phyloP scores from a whole-genome alignment of 2,797 vertebrate genomes.

The Pangasius mekongensis region DNA sequence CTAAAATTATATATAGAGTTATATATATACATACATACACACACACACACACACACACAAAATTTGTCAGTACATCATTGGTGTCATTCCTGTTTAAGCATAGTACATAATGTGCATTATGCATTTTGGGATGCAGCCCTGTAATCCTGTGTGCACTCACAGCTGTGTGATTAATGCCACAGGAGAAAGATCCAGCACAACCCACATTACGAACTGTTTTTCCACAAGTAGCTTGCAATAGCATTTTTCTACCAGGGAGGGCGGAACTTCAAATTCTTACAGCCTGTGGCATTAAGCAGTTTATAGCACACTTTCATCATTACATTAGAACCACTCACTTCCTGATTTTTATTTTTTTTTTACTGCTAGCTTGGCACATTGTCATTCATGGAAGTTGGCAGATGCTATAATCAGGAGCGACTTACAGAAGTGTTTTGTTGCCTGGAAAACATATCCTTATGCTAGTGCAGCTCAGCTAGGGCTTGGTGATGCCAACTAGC shows the following conservation, averaged over 20 bases:
- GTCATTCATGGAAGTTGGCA: background rate
- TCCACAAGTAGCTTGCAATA: background rate
- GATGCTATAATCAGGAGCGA: background rate
- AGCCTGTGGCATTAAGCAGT: background rate
- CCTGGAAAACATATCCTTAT: background rate
- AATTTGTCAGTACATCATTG: background rate
- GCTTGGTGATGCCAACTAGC: background rate
- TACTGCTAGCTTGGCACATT: background rate
- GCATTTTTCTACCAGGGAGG: constrained; percentile 4
- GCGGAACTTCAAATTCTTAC: background rate
- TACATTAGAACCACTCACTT: background rate
- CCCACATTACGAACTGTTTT: background rate
- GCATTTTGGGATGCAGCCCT: constrained; percentile 3
- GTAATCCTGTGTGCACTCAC: background rate
- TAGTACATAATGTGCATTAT: constrained; percentile 1
- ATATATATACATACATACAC: too few species aligned
- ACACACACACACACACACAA: too few species aligned
- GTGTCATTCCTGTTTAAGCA: constrained; percentile 1
- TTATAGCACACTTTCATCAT: background rate
- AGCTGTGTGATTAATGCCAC: background rate
- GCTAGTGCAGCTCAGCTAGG: background rate
- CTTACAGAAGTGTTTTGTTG: background rate
- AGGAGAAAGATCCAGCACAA: background rate
- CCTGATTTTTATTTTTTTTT: background rate
- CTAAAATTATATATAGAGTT: too few species aligned